Conservation (phyloP, 2,113 vertebrate genomes). For the Centropus bengalensis region DNA sequence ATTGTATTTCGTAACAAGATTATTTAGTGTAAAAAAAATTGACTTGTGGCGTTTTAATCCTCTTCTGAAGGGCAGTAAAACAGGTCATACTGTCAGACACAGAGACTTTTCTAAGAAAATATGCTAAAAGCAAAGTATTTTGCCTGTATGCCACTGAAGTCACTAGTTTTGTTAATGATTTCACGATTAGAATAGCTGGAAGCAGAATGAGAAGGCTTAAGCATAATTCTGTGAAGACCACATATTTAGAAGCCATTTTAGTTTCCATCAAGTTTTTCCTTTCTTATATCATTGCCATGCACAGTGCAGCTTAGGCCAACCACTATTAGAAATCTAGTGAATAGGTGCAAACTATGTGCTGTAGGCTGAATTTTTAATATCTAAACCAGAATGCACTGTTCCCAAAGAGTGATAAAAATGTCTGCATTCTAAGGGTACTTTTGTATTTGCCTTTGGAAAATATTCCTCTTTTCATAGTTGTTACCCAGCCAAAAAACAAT, state of each 20-base stretch:
- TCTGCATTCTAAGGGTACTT: constrained; percentile 7
- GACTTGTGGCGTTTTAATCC: not conserved
- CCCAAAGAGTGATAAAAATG: not conserved
- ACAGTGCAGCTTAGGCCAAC: not conserved
- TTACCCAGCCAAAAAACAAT: constrained; percentile 27
- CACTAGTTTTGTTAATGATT: not conserved
- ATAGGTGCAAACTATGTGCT: not conserved
- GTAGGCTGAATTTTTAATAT: not conserved
- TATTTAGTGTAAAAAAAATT: not conserved
- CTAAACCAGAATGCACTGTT: not conserved
- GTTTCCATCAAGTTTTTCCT: not conserved
- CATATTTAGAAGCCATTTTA: not conserved
- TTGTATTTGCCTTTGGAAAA: not conserved
- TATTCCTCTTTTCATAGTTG: not conserved
- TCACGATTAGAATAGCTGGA: not conserved
- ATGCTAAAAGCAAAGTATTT: not conserved
- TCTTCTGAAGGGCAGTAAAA: not conserved
- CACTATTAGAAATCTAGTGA: not conserved
- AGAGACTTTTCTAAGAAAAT: not conserved
- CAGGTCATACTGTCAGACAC: not conserved
- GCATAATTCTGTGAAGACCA: not conserved
- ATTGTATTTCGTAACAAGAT: not conserved
- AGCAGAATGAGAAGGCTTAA: not conserved
- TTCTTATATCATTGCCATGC: not conserved
- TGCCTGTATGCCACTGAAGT: not conserved